These are phyloP conservation scores for Drosophila vallismaia DNA, from an alignment of 2,888 invertebrate genomes.

Conservation along the genomic window DNA sequence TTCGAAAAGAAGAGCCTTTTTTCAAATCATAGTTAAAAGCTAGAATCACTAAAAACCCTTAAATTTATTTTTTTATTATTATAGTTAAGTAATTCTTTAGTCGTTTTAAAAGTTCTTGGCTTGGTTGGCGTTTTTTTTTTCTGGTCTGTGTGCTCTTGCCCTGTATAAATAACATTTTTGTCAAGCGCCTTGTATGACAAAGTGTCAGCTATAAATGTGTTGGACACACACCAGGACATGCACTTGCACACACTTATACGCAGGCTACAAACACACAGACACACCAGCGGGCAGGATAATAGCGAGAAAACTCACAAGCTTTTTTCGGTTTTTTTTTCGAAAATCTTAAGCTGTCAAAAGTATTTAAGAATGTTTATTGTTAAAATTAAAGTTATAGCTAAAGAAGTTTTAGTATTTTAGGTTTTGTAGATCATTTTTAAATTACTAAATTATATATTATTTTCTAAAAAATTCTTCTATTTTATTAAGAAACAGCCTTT, in stretches of 20 bases:
- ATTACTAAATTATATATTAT: no score
- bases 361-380: no score
- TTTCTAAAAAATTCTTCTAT: no score
- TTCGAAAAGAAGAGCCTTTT: neutral
- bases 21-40: neutral
- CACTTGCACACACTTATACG: constrained; percentile 22
- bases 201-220: constrained; percentile 68
- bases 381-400: no score
- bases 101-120: neutral
- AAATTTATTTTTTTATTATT: neutral
- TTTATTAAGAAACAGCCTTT: no score
- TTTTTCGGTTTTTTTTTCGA: no score
- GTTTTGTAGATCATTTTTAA: no score
- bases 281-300: neutral
- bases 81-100: neutral
- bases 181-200: constrained; percentile 73
- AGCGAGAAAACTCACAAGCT: no score
- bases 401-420: no score
- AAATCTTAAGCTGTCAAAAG: no score
- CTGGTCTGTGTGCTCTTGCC: constrained; percentile 28
- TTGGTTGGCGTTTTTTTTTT: neutral
- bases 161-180: constrained; percentile 70
- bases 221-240: constrained; percentile 29
- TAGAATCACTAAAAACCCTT: neutral
- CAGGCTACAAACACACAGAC: constrained; percentile 9